Evolutionary conservation across 2,888 invertebrate species (phyloP), one percentile per base, ranked within the genome.

Genomic region (Spicauda simplicius): DNA sequence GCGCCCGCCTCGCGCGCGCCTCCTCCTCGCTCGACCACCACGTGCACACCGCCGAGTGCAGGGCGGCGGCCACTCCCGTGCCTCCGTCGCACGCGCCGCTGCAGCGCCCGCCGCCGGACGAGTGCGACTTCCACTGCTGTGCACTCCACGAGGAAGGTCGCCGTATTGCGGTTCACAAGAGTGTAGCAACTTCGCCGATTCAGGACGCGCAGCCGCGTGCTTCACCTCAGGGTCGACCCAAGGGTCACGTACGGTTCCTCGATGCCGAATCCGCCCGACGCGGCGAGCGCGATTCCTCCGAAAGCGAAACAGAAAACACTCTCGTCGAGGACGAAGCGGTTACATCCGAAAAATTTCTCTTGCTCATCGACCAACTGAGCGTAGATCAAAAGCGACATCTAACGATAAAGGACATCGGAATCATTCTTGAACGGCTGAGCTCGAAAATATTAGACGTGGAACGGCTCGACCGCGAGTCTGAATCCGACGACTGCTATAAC

Each of bases 111-210:
- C 93, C 81, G 85, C 93, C 94, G 75, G 97, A 98, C 81, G 97
- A 98, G 90, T 98, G 98, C 94, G 98, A 98, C 94, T 98, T 98
- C 92, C 98, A 98, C 90, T 98, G 98, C 91, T 98, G 98, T 93
- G 97, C 98, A 73, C 94, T 98, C 79, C 98, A 98, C 94, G 98
- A 98, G 89, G 98, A 97, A 87, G 97, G 98, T 10, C 95, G 98
- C 71, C 96, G 97, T 83, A 98, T 98, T 83, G 97, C 97, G 74
- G 97, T 97, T 74, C 97, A 97, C 94, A 97, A 98, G 91, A 97
- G 97, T 85, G 97, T 98, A 75, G 97, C 98, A 77, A 98, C 98
- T 75, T 98, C 98, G 72, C 98, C 98, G 78, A 98, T 98, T 72
- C 98, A 97, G 89, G 97, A 97, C 84, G 94, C 95, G 71, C 94